Evolutionary conservation across 37 sponge, comb jelly and placozoan genomes (phyloP), one percentile per base, ranked within the genome.

Genomic region (Amphimedon queenslandica): DNA sequence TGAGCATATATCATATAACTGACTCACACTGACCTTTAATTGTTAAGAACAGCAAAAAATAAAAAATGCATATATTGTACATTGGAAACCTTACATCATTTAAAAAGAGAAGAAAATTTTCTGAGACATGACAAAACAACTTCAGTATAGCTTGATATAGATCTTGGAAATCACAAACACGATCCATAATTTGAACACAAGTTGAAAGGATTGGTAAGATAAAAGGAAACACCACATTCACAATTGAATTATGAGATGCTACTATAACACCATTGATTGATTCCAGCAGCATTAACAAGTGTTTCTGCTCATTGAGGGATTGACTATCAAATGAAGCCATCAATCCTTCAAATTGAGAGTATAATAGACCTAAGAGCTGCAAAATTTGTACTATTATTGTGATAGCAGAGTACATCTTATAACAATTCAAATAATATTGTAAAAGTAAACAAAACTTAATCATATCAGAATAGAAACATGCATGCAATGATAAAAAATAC

Each of bases 1-100:
- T 4, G 84, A 71, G 40, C 74, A 57, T 32, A 88, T 55, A 41
- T 75, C 72, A 69, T 81, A 91, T 16, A 91, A 57, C 83, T 77
- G 41, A 1, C 2, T 18, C 16, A 65, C 37, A 8, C 61, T 13
- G 18, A 23, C 66, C 87, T 60, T n/a, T n/a, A 60, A 6, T n/a
- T 60, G 28, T 60, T 60, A 60, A 25, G 21, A n/a, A 60, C 21
- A 60, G 5, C 5, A 6, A 25, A 25, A n/a, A n/a, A 25, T 13
- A n/a, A 25, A 25, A n/a, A 25, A n/a, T n/a, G 5, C 27, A 60
- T 13, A n/a, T 6, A 13, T 25, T 25, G 27, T n/a, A 6, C 61
- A n/a, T 18, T 13, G 13, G 8, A 18, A 47, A 36, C 4, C 75
- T 58, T 55, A 86, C 87, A 70, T 80, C 61, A 39, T 75, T 63